phyloP scores from a whole-genome alignment of 2,113 vertebrate genomes.

The Cyphomyrus discorhynchus region DNA sequence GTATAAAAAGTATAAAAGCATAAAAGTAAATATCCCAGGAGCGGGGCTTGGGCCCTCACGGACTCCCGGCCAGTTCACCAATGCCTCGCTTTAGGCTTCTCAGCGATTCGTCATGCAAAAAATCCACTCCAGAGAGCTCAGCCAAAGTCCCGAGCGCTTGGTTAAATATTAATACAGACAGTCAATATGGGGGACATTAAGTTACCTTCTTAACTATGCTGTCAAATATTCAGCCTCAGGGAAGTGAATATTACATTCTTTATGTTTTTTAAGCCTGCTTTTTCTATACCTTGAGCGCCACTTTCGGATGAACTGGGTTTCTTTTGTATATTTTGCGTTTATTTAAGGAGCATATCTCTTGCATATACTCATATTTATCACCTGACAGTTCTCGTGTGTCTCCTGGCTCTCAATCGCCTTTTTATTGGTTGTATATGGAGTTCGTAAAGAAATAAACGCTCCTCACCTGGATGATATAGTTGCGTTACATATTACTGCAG shows the following conservation, averaged over 20 bases:
- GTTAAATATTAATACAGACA: constrained; percentile 41
- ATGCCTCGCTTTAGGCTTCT: background rate
- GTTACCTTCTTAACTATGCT: constrained; percentile 28
- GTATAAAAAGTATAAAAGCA: background rate
- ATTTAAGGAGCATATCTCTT: background rate
- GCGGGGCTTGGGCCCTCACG: background rate
- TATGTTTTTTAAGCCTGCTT: background rate
- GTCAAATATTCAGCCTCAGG: constrained; percentile 30
- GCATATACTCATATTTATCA: background rate
- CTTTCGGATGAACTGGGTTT: background rate
- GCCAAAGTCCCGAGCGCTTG: constrained; percentile 1
- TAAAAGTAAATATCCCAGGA: background rate
- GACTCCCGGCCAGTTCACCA: background rate
- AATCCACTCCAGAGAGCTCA: background rate
- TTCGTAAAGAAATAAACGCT: background rate
- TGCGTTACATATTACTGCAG: background rate
- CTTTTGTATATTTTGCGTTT: background rate
- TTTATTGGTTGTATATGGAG: background rate
- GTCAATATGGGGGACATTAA: constrained; percentile 23
- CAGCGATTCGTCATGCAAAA: background rate
- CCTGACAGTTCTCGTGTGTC: background rate
- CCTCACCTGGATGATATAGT: background rate
- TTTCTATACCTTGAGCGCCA: background rate
- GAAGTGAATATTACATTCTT: background rate
- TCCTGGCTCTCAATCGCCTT: too few species aligned